Evolutionary conservation across 2,113 vertebrate genomes (phyloP).

Genomic region (Chlorodrepanis virens): DNA sequence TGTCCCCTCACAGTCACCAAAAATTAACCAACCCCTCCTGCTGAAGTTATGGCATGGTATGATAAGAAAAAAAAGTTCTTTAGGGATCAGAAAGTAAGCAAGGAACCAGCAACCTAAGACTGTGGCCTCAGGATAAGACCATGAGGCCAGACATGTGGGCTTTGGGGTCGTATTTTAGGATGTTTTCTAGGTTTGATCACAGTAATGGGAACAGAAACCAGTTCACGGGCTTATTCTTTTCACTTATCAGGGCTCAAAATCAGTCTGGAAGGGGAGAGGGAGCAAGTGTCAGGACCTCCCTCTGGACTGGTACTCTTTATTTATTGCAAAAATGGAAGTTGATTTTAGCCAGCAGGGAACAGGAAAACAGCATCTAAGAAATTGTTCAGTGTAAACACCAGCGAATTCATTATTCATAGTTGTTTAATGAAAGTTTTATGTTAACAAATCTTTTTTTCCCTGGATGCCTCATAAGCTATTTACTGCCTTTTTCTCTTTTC

Average conservation of each 20-base stretch:
- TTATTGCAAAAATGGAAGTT: not conserved
- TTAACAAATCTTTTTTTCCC: slow-evolving; percentile 11
- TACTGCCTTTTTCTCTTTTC: not conserved
- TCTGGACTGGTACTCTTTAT: not conserved
- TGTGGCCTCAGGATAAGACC: not conserved
- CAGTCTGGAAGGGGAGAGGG: not conserved
- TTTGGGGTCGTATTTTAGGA: not conserved
- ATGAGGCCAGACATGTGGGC: not conserved
- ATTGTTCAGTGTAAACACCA: slow-evolving; percentile 4
- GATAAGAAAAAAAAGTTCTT: not conserved
- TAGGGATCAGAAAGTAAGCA: not conserved
- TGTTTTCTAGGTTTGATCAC: not conserved
- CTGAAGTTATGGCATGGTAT: fast-evolving
- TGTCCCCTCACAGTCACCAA: not conserved
- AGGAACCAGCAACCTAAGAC: not conserved
- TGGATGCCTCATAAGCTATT: not conserved
- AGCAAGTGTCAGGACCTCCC: not conserved
- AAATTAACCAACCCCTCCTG: not conserved
- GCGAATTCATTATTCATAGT: slow-evolving; percentile 34
- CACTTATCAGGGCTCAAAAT: not conserved
- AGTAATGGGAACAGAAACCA: not conserved
- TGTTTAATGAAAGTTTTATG: slow-evolving; percentile 49
- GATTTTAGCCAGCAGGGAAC: not conserved
- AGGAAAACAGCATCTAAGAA: not conserved
- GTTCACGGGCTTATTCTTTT: not conserved